Evolutionary conservation across 2,888 invertebrate genomes (phyloP), one percentile per base, ranked within the genome.

Genomic region (Alloplasta piceator): DNA sequence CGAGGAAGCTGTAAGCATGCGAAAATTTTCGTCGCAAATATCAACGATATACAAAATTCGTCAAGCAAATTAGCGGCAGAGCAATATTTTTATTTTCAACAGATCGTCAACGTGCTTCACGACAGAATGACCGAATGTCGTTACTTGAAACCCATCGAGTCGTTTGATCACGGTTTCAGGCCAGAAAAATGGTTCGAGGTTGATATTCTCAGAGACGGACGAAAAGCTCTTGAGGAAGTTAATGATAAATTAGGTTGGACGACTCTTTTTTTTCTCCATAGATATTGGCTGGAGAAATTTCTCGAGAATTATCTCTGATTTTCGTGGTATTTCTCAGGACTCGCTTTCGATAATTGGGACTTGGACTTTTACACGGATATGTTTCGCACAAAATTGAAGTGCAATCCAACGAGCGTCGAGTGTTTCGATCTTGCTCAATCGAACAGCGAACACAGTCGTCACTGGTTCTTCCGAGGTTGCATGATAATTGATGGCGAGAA

Each of bases 371-470:
- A 99, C 90, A 96, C 96, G 80, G 94, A 97, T 88, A 92, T 99
- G 78, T 99, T 99, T 93, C 94, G 94, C 80, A 94, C 96, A 82
- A 95, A 96, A 85, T 92, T 98, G 26, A 96, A 96, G 87, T 94
- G 98, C 72, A 97, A 99, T 93, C 99, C 99, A 16, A 99, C 99
- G 0, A 98, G 97, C 90, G 98, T 99, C 0, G 99, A 99, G 92
- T 96, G 98, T 88, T 99, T 99, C 93, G 99, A 99, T 93, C 94
- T 99, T 86, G 99, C 99, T 3, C 99, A 99, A 92, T 98, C 98
- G 41, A 99, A 99, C 92, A 98, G 98, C 92, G 99, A 99, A 92
- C 99, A 99, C 92, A 98, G 98, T 81, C 94, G 99, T 5, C 99
- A 99, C 94, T 99, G 99, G 99, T 99, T 99, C 93, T 99, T 99